phyloP scores from a whole-genome alignment of 2,888 invertebrate genomes.

The Chaetogeoica ovagalla region DNA sequence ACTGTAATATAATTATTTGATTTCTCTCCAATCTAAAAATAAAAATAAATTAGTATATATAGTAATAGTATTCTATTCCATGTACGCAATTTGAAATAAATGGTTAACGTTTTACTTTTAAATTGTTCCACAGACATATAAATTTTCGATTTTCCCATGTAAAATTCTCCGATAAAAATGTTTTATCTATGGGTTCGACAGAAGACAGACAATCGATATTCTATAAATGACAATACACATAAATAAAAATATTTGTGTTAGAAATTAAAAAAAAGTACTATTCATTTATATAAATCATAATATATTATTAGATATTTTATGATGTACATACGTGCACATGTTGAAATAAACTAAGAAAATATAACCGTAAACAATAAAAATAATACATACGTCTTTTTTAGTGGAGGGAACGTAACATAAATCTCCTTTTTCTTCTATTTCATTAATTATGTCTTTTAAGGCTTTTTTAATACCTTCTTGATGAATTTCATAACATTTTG shows the following conservation, averaged over 20 bases:
- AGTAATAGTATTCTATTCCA: background rate
- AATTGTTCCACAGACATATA: constrained; percentile 44
- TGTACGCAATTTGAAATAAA: background rate
- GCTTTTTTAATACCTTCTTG: constrained; percentile 59
- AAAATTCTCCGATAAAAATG: background rate
- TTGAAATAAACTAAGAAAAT: no score
- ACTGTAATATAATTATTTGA: background rate
- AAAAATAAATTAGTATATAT: background rate
- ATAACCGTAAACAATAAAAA: background rate
- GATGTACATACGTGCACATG: background rate
- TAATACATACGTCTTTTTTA: constrained; percentile 1
- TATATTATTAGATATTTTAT: background rate
- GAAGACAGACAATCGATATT: background rate
- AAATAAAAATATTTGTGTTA: background rate
- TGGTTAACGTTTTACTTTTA: constrained; percentile 8
- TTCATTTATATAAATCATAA: background rate
- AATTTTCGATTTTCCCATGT: constrained; percentile 37
- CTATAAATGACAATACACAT: background rate
- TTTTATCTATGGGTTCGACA: background rate
- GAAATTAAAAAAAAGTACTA: background rate
- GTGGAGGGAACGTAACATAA: background rate
- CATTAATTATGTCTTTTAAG: constrained; percentile 59
- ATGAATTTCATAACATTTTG: constrained; percentile 57
- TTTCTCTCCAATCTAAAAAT: constrained; percentile 33
- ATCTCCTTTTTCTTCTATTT: constrained; percentile 58